Evolutionary conservation across 2,113 vertebrate species (phyloP).

Genomic region (Phyllopteryx taeniolatus): DNA sequence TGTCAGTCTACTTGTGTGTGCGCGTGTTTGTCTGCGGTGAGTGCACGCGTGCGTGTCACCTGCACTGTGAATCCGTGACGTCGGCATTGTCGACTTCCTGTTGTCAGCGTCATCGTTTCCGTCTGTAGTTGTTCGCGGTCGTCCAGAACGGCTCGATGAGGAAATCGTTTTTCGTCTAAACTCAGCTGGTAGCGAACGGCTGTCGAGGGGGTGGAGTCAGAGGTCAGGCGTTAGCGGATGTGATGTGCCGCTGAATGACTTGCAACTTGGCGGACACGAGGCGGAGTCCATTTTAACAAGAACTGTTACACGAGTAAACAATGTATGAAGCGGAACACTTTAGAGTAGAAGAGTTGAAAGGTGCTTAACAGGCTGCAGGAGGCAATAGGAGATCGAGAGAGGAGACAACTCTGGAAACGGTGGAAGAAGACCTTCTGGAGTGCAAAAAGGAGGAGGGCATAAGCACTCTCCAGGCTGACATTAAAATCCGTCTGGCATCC

Average conservation of each 20-base stretch:
- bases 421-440: too few relatives aligned
- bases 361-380: too few relatives aligned
- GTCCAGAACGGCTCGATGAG: conserved; percentile 81
- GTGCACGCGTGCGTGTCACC: conserved; percentile 55
- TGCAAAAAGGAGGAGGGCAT: too few relatives aligned
- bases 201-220: conserved; percentile 40
- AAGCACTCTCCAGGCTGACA: too few relatives aligned
- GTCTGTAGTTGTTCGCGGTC: conserved; percentile 67
- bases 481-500: too few relatives aligned
- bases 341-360: too few relatives aligned
- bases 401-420: too few relatives aligned
- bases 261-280: too few relatives aligned
- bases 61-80: conserved; percentile 82
- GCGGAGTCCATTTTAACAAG: not conserved
- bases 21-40: not conserved
- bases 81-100: conserved; percentile 68
- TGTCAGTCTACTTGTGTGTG: not conserved
- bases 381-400: too few relatives aligned
- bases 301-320: not conserved
- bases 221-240: not conserved
- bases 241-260: not conserved
- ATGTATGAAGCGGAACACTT: too few relatives aligned
- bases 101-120: conserved; percentile 51
- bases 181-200: conserved; percentile 76
- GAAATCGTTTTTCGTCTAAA: conserved; percentile 83